phyloP scores from a whole-genome alignment of 2,888 invertebrate species.

The Eupelmus urozonus region DNA sequence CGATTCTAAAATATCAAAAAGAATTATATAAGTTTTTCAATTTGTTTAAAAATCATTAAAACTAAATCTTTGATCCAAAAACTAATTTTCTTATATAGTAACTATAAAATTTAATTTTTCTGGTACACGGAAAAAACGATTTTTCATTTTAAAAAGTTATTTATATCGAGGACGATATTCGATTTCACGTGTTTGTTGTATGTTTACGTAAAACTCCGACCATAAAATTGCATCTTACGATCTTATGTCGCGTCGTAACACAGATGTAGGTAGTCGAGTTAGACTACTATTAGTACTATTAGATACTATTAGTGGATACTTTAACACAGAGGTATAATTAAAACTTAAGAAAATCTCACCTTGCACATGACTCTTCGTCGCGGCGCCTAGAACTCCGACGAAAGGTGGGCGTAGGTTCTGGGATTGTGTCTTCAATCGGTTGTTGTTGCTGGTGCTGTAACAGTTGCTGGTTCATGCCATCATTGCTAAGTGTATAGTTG shows the following conservation, averaged over 20 bases:
- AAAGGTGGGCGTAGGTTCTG: not conserved
- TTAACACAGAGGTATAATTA: too few species aligned
- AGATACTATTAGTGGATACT: too few species aligned
- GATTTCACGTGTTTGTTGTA: too few species aligned
- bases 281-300: too few species aligned
- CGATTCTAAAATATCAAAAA: conserved; percentile 37
- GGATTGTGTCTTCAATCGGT: not conserved
- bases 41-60: not conserved
- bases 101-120: too few species aligned
- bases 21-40: not conserved
- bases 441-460: conserved; percentile 66
- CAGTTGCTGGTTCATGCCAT: conserved; percentile 67
- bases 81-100: not conserved
- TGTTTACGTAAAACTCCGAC: too few species aligned
- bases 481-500: conserved; percentile 69
- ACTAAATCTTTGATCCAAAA: conserved; percentile 6
- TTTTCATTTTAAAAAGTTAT: too few species aligned
- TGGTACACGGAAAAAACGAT: too few species aligned
- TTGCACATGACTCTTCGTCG: conserved; percentile 31
- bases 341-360: conserved; percentile 15
- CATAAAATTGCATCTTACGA: too few species aligned
- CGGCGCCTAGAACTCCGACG: not conserved
- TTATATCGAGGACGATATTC: too few species aligned
- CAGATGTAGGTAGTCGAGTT: too few species aligned
- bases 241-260: too few species aligned